phyloP scores from a whole-genome alignment of 2,888 invertebrate species.

The Chrysolina haemoptera region DNA sequence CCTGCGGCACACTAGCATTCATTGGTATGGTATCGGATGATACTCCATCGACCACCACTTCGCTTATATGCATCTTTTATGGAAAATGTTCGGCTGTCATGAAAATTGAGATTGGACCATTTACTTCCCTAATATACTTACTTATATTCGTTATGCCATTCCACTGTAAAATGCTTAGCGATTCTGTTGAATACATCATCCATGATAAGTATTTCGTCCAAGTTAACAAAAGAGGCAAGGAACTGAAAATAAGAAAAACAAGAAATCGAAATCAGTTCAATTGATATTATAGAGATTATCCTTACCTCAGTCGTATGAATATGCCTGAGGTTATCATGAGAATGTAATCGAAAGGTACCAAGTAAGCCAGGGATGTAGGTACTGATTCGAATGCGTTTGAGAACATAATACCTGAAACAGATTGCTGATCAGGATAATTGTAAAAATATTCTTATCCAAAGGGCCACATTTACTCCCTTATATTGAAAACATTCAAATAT shows the following conservation, averaged over 20 bases:
- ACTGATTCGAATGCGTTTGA: constrained; percentile 87
- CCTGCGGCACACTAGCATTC: no score
- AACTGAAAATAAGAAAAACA: constrained; percentile 43
- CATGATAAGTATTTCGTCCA: constrained; percentile 89
- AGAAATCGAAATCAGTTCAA: neutral
- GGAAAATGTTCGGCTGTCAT: no score
- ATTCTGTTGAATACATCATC: constrained; percentile 90
- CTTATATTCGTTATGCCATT: constrained; percentile 81
- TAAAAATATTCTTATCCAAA: no score
- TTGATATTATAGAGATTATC: neutral
- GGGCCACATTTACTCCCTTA: no score
- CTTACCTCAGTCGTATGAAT: constrained; percentile 85
- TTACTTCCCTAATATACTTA: constrained; percentile 65
- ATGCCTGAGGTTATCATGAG: constrained; percentile 91
- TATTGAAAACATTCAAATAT: no score
- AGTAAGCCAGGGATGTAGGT: constrained; percentile 84
- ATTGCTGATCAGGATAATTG: no score
- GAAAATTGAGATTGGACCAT: neutral
- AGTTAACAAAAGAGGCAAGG: constrained; percentile 68
- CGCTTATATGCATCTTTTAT: no score
- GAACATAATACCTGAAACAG: constrained; percentile 82
- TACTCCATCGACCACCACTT: no score
- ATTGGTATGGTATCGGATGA: no score
- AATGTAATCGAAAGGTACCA: constrained; percentile 89
- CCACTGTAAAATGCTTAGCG: constrained; percentile 88